Evolutionary conservation across 1,140 invertebrate genomes (phyloP).

Genomic region (Arctopsyche grandis): DNA sequence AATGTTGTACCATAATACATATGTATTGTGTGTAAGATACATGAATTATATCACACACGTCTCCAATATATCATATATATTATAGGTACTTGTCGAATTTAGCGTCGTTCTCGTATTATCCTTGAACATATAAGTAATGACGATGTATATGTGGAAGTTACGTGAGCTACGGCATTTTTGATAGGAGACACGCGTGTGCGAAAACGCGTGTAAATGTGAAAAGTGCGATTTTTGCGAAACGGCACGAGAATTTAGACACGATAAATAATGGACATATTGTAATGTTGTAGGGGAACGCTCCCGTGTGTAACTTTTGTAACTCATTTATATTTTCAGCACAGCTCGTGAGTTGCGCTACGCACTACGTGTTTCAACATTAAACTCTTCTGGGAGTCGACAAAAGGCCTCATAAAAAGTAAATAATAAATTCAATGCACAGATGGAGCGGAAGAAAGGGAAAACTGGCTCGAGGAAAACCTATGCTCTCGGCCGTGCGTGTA

Average conservation of each 20-base stretch:
- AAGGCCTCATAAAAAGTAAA: constrained; percentile 49
- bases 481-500: neutral
- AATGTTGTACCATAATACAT: too few species aligned
- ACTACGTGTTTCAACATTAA: constrained; percentile 48
- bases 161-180: neutral
- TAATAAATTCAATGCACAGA: constrained; percentile 52
- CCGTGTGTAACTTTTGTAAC: constrained; percentile 41
- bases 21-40: too few species aligned
- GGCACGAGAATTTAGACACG: constrained; percentile 5
- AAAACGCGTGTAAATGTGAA: neutral
- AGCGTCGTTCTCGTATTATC: too few species aligned
- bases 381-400: constrained; percentile 44
- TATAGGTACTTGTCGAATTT: too few species aligned
- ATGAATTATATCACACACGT: too few species aligned
- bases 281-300: constrained; percentile 32
- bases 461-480: constrained; percentile 5
- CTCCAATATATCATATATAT: too few species aligned
- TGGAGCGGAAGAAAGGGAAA: constrained; percentile 38
- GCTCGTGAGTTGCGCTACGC: constrained; percentile 30
- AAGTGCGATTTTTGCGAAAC: neutral
- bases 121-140: too few species aligned
- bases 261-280: constrained; percentile 43
- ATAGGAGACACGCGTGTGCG: neutral
- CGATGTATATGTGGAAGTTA: too few species aligned
- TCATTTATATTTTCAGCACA: constrained; percentile 52